A percentile compares a stretch with the other conserved stretches of the same genome.
Evolutionary conservation across 2,113 vertebrate species (phyloP).

Genomic region (Pygoscelis adeliae): DNA sequence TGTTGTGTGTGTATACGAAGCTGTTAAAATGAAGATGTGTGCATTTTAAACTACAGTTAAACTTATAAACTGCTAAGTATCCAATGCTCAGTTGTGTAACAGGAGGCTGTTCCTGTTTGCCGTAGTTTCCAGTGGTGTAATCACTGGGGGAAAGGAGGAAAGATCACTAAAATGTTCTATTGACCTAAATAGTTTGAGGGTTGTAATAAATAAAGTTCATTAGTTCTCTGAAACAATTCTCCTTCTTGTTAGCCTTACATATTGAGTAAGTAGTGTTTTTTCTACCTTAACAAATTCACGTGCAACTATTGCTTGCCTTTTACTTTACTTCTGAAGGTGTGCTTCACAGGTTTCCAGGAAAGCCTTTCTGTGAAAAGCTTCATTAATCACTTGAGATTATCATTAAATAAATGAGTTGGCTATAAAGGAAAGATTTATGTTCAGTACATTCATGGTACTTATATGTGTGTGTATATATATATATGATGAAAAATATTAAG

Average conservation of each 20-base stretch:
- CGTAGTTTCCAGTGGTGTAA: background rate
- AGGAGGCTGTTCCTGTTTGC: background rate
- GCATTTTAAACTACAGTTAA: background rate
- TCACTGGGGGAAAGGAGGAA: background rate
- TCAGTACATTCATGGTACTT: background rate
- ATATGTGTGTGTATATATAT: no score
- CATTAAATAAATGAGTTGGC: background rate
- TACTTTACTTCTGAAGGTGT: background rate
- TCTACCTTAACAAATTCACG: background rate
- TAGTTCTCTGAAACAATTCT: background rate
- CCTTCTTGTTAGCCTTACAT: background rate
- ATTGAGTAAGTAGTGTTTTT: background rate
- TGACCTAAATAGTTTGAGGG: background rate
- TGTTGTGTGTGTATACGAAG: background rate
- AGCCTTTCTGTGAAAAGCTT: background rate
- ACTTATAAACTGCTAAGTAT: background rate
- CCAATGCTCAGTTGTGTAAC: background rate
- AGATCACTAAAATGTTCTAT: background rate
- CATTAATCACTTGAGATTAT: background rate
- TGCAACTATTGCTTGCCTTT: background rate
- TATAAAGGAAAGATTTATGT: background rate
- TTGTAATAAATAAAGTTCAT: background rate
- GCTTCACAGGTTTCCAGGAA: background rate
- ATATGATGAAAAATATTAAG: background rate
- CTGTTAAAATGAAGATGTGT: background rate